Conservation (phyloP, 1,140 invertebrate genomes). For the Trichonephila clavata region DNA sequence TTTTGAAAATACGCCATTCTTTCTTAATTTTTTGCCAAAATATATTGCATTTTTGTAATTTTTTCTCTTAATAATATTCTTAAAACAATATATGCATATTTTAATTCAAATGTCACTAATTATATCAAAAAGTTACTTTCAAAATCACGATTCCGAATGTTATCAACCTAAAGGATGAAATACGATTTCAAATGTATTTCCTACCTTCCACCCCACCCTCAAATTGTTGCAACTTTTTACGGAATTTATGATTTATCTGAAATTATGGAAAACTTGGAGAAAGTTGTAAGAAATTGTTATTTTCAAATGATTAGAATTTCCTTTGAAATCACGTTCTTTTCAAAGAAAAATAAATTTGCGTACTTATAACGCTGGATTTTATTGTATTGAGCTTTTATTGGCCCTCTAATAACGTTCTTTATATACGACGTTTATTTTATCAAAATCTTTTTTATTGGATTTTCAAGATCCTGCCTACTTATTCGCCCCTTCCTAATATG, state of each 20-base stretch:
- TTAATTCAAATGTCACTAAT: too few relatives aligned
- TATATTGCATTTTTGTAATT: too few relatives aligned
- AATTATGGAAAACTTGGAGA: background rate
- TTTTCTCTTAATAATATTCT: too few relatives aligned
- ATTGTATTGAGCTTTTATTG: background rate
- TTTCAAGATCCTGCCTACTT: background rate
- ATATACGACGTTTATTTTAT: background rate
- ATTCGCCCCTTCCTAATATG: background rate
- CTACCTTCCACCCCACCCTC: too few relatives aligned
- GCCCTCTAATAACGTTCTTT: background rate
- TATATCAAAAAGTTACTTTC: too few relatives aligned
- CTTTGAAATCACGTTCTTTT: background rate
- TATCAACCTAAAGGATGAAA: too few relatives aligned
- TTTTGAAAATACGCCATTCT: too few relatives aligned
- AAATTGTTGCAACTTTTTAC: too few relatives aligned
- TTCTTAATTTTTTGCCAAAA: too few relatives aligned
- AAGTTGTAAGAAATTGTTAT: background rate
- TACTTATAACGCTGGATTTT: background rate
- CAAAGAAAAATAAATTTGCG: background rate
- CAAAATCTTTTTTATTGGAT: background rate
- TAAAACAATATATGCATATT: too few relatives aligned
- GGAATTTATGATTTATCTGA: background rate
- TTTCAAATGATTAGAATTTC: background rate
- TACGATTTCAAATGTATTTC: too few relatives aligned
- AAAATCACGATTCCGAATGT: too few relatives aligned